phyloP scores from a whole-genome alignment of 2,113 vertebrate species.

The Hydrolagus affinis region DNA sequence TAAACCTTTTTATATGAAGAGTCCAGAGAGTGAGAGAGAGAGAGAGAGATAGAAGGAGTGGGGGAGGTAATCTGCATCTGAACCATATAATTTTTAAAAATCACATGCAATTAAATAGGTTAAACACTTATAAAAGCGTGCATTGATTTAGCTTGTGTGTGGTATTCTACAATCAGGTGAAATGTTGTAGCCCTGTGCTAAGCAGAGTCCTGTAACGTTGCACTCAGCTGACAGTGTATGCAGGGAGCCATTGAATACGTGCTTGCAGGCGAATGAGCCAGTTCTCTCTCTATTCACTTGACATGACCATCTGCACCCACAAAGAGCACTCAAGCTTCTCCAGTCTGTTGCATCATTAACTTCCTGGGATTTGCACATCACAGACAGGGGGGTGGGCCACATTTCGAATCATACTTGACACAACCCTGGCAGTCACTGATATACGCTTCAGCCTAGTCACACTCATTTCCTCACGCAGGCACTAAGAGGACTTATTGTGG shows the following conservation, averaged over 20 bases:
- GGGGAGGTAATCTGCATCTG: too few species aligned
- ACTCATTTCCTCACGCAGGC: neutral
- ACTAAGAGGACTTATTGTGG: neutral
- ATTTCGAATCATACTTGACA: neutral
- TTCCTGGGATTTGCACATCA: neutral
- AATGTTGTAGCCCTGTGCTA: too few species aligned
- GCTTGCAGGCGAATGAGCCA: neutral
- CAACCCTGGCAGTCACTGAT: neutral
- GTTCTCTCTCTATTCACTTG: neutral
- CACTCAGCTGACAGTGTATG: neutral
- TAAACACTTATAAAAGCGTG: neutral
- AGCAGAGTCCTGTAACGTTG: neutral
- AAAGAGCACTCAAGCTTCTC: neutral
- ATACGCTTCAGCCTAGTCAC: neutral
- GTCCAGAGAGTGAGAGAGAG: too few species aligned
- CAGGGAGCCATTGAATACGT: neutral
- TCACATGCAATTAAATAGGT: too few species aligned
- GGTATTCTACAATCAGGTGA: neutral
- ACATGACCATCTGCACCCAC: neutral
- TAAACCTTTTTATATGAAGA: too few species aligned
- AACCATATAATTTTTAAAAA: too few species aligned
- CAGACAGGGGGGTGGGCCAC: neutral
- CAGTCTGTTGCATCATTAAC: neutral
- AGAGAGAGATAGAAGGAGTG: too few species aligned
- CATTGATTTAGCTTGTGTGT: neutral